Base-by-base conservation (phyloP, 1,140 invertebrate genomes). In the Parasteatoda tepidariorum region DNA sequence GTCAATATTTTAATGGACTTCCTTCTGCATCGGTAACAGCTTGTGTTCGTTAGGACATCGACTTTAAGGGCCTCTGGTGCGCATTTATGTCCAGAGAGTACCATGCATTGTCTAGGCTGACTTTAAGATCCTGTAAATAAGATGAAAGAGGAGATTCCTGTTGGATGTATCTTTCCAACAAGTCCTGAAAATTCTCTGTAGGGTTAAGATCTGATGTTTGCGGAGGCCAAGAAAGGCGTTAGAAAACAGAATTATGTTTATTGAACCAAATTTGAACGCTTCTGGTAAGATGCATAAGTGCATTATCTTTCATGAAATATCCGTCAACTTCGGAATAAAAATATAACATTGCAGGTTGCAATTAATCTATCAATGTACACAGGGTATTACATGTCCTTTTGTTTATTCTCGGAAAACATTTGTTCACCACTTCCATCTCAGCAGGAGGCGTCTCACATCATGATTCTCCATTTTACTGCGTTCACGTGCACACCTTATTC, bases 91-190 rank as follows among this genome's bases (percentile, higher is more conserved):
- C 57, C 57, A 59, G 9, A 59, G 57, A 59, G 24, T 59, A 59
- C 7, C 57, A 59, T 59, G 9, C 1, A 59, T 59, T 59, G 57
- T n/a, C 57, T n/a, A 9, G 1, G 55, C 18, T n/a, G 57, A 7
- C 2, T 2, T 62, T 62, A 31, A 62, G 26, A 62, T 62, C 26
- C 31, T 62, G 26, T 62, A 62, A 62, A 62, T 62, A 13, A 62
- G 61, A 28, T 62, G 61, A 30, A 62, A 62, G 61, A 62, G 61
- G 61, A 62, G 61, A 62, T 0, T 62, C 26, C 28, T 62, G 3
- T 31, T 15, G 61, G 61, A 62, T 30, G 61, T 13, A 28, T 62
- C 26, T 31, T 62, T 30, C 26, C 61, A 62, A 24, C 59, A 62
- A 28, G 30, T 62, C 59, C 61, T 13, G 31, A 15, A 31, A 6